Conservation (phyloP, 1,140 invertebrate genomes). For the Eumeta japonica region DNA sequence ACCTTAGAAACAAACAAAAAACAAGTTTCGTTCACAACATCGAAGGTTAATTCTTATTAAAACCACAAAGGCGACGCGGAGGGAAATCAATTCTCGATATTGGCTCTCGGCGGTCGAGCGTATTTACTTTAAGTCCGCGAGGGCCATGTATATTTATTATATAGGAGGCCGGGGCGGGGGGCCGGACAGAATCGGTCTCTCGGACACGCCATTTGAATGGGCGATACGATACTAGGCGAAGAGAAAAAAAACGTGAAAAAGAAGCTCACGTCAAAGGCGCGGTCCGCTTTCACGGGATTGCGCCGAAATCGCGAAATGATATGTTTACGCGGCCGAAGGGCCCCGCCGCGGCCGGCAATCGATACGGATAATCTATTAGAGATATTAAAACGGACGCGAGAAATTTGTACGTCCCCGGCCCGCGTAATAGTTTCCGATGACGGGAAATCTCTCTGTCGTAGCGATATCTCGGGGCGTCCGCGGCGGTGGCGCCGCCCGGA, state of each 20-base stretch:
- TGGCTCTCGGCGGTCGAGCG: conserved; percentile 25
- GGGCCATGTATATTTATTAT: no score
- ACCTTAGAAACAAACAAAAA: no score
- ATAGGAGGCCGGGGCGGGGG: no score
- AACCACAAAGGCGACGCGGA: no score
- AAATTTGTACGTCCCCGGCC: no score
- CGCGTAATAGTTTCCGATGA: no score
- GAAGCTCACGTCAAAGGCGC: conserved; percentile 24
- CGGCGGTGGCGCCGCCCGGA: no score
- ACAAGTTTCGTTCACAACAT: no score
- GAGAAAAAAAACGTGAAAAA: conserved; percentile 51
- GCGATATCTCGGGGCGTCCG: no score
- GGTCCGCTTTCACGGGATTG: conserved; percentile 26
- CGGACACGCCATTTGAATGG: conserved; percentile 50
- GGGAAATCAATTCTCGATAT: conserved; percentile 36
- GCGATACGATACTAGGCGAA: conserved; percentile 37
- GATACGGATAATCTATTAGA: conserved; percentile 47
- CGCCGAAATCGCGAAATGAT: conserved; percentile 24
- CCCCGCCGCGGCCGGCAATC: conserved; percentile 32
- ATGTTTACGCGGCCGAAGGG: conserved; percentile 37
- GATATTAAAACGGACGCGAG: conserved; percentile 51
- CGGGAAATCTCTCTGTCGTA: no score
- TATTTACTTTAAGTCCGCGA: conserved; percentile 37
- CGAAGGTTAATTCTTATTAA: no score
- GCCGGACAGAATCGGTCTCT: no score